Conservation (phyloP, 2,888 invertebrate species). For the Drosophila cognata region DNA sequence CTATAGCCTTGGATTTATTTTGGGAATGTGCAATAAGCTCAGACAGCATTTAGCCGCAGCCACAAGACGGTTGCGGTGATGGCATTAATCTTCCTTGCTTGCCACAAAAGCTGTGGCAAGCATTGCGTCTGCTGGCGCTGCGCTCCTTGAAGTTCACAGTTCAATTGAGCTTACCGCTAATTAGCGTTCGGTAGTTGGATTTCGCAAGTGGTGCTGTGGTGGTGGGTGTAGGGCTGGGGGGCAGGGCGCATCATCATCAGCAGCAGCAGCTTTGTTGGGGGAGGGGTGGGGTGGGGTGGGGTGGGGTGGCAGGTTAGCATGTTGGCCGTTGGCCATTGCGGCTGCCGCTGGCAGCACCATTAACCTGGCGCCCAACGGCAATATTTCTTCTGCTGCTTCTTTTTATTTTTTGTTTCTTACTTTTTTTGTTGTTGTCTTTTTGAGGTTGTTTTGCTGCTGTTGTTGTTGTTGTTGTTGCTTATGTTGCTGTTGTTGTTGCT, state of each 20-base stretch:
- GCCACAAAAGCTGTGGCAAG: conserved; percentile 28
- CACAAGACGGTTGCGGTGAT: conserved; percentile 22
- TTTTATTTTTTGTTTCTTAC: conserved; percentile 12
- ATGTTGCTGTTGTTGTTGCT: neutral
- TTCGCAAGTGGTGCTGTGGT: neutral
- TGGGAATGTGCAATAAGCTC: conserved; percentile 28
- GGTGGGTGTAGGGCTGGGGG: neutral
- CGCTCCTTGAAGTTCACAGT: conserved; percentile 68
- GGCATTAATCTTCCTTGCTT: conserved; percentile 49
- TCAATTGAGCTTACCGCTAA: conserved; percentile 75
- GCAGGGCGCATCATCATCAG: conserved; percentile 1
- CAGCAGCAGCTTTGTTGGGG: neutral
- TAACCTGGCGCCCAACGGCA: conserved; percentile 56
- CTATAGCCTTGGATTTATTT: conserved; percentile 40
- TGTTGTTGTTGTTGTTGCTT: neutral
- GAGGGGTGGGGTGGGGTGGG: neutral
- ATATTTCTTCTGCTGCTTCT: conserved; percentile 16
- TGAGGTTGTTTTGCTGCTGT: neutral
- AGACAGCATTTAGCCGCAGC: conserved; percentile 39
- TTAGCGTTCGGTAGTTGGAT: conserved; percentile 41
- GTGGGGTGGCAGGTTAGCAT: conserved; percentile 1
- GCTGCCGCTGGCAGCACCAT: conserved; percentile 38
- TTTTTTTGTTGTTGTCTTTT: neutral
- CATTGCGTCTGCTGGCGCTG: neutral
- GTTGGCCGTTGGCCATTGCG: conserved; percentile 21